These are phyloP conservation scores for Chesias legatella DNA, from an alignment of 2,888 invertebrate species.

Conservation along the genomic window DNA sequence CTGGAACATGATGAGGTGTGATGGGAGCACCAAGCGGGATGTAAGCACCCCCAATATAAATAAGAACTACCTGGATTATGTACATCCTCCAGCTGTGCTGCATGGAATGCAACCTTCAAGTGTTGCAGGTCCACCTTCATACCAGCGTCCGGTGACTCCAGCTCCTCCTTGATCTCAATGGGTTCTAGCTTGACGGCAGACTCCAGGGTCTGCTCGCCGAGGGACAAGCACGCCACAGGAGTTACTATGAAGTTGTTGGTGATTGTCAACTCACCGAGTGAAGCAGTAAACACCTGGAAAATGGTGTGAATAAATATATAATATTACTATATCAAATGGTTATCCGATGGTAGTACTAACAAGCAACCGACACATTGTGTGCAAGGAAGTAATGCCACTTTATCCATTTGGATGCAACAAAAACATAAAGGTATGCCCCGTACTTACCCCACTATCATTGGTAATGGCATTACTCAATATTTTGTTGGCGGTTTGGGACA, in stretches of 20 bases:
- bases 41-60: no score
- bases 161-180: conserved; percentile 2
- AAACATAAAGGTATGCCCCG: no score
- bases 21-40: no score
- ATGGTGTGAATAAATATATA: no score
- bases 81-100: background rate
- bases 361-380: no score
- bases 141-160: background rate
- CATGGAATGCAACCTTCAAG: conserved; percentile 1
- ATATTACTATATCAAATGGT: no score
- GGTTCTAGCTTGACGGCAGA: conserved; percentile 4
- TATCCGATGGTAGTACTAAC: no score
- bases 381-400: no score
- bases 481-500: conserved; percentile 2
- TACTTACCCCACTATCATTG: background rate
- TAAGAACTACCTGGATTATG: no score
- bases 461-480: background rate
- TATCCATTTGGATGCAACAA: no score
- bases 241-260: conserved; percentile 2
- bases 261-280: background rate
- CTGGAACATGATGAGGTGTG: no score
- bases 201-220: background rate
- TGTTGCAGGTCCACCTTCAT: background rate
- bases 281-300: background rate
- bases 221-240: background rate